Conservation (phyloP, 2,888 invertebrate genomes). For the Drosophila anomelani region DNA sequence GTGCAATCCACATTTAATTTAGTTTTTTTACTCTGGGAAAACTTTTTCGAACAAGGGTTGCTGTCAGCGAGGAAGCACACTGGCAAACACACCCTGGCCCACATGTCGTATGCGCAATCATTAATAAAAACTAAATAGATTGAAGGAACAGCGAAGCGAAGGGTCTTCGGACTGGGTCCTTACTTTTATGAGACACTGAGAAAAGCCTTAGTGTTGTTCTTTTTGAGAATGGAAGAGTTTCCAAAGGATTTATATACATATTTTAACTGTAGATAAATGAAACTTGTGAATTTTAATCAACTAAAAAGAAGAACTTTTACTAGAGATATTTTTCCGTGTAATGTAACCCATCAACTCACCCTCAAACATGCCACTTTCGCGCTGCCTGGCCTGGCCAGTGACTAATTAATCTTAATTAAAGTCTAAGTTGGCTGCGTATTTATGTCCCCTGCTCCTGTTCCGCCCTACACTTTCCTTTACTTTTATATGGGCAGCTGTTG, state of each 20-base stretch:
- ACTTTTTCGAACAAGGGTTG: slow-evolving; percentile 34
- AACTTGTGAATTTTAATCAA: neutral
- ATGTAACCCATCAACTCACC: slow-evolving; percentile 4
- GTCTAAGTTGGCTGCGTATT: slow-evolving; percentile 48
- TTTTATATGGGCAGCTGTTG: slow-evolving; percentile 61
- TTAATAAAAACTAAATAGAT: slow-evolving; percentile 75
- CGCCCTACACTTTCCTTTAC: neutral
- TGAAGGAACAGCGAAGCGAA: slow-evolving; percentile 42
- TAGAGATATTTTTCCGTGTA: slow-evolving; percentile 3
- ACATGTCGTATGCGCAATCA: slow-evolving; percentile 73
- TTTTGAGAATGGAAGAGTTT: neutral
- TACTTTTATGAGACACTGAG: slow-evolving; percentile 55
- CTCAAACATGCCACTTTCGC: slow-evolving; percentile 20
- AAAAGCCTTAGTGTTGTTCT: neutral
- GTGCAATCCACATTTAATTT: slow-evolving; percentile 57
- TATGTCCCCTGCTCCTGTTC: slow-evolving; percentile 13
- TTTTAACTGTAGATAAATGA: neutral
- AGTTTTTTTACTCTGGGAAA: slow-evolving; percentile 33
- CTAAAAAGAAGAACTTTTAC: neutral
- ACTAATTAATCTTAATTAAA: slow-evolving; percentile 79
- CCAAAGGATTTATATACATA: too few species aligned
- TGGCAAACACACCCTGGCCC: slow-evolving; percentile 27
- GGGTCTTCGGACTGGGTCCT: slow-evolving; percentile 13
- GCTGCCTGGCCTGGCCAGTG: slow-evolving; percentile 38
- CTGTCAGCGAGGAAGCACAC: slow-evolving; percentile 20